Conservation (phyloP, 2,888 invertebrate species). For the Agonopterix heracliana region DNA sequence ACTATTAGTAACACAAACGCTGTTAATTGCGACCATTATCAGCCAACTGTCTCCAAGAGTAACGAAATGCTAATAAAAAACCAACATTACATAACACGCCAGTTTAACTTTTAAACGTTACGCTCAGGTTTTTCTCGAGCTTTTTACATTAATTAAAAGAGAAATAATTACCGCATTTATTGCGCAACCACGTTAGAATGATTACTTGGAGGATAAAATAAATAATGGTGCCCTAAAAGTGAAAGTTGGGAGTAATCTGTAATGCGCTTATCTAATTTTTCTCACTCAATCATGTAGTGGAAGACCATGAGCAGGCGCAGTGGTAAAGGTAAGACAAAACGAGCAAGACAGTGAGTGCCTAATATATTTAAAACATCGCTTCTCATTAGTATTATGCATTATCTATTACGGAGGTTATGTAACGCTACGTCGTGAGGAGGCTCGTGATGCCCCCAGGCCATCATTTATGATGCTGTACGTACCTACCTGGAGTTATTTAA, state of each 20-base stretch:
- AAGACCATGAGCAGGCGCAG: constrained; percentile 13
- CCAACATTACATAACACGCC: constrained; percentile 42
- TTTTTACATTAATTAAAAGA: constrained; percentile 11
- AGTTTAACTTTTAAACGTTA: constrained; percentile 16
- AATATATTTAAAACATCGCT: constrained; percentile 65
- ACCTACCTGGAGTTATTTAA: neutral
- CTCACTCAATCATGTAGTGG: constrained; percentile 55
- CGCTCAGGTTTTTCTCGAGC: constrained; percentile 15
- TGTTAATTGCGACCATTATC: constrained; percentile 59
- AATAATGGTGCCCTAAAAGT: constrained; percentile 49
- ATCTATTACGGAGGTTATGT: constrained; percentile 61
- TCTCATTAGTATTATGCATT: constrained; percentile 68
- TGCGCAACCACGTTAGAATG: constrained; percentile 8
- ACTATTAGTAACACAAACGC: constrained; percentile 43
- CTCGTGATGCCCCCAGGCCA: constrained; percentile 50
- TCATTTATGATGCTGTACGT: constrained; percentile 28
- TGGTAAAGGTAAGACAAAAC: constrained; percentile 27
- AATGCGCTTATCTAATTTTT: constrained; percentile 61
- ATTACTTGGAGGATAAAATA: constrained; percentile 7
- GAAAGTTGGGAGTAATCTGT: constrained; percentile 49
- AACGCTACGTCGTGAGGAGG: constrained; percentile 39
- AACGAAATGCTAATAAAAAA: constrained; percentile 61
- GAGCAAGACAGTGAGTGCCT: constrained; percentile 47
- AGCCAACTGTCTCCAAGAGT: constrained; percentile 47
- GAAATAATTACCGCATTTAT: constrained; percentile 10